A percentile compares a stretch with the other conserved stretches of the same genome.
Conservation (phyloP, 2,888 invertebrate species). For the Ischnus inquisitorius region DNA sequence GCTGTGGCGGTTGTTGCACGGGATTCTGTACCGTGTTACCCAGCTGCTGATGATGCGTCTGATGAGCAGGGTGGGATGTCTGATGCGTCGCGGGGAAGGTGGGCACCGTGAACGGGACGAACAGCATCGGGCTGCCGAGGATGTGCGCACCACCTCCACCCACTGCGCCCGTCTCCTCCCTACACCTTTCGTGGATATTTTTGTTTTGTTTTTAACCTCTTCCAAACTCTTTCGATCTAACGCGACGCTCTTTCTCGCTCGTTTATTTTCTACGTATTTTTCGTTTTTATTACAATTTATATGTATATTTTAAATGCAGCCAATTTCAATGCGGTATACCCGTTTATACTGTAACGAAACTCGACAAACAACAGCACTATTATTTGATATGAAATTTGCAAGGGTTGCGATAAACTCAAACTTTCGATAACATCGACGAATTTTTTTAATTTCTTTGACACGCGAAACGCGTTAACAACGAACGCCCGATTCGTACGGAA, state of each 20-base stretch:
- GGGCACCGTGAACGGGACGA: slow-evolving; percentile 85
- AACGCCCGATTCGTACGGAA: slow-evolving; percentile 18
- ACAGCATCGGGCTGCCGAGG: slow-evolving; percentile 86
- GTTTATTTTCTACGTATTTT: slow-evolving; percentile 45
- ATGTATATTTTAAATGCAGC: slow-evolving; percentile 18
- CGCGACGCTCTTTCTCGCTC: slow-evolving; percentile 49
- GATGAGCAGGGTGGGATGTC: slow-evolving; percentile 82
- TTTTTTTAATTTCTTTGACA: slow-evolving; percentile 15
- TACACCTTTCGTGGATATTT: slow-evolving; percentile 81
- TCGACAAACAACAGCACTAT: slow-evolving; percentile 52
- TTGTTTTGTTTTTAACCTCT: slow-evolving; percentile 64
- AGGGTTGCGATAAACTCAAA: slow-evolving; percentile 26
- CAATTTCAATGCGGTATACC: slow-evolving; percentile 41
- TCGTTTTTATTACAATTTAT: slow-evolving; percentile 45
- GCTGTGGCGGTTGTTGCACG: slow-evolving; percentile 78
- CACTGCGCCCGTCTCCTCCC: slow-evolving; percentile 85
- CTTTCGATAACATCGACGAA: slow-evolving; percentile 30
- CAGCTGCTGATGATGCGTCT: slow-evolving; percentile 80
- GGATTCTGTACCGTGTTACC: slow-evolving; percentile 70
- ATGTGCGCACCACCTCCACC: slow-evolving; percentile 85
- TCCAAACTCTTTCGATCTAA: slow-evolving; percentile 65
- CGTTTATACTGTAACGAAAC: slow-evolving; percentile 23
- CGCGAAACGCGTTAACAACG: slow-evolving; percentile 38
- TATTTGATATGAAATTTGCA: slow-evolving; percentile 48
- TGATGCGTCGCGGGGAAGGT: slow-evolving; percentile 84